Conservation (phyloP, 2,797 vertebrate genomes). For the Oophaga sylvatica region DNA sequence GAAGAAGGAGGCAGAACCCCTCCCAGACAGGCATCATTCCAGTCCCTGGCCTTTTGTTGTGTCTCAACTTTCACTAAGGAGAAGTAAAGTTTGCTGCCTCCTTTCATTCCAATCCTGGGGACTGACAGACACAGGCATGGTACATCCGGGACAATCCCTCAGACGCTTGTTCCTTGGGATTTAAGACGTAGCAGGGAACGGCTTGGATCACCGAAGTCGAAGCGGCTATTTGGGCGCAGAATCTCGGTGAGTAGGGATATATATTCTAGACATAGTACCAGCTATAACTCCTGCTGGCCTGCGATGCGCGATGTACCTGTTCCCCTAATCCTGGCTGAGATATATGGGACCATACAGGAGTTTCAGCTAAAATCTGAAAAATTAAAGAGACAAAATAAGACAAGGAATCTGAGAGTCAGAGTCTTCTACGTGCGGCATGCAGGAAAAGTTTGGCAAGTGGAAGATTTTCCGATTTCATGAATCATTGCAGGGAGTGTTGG, state of each 20-base stretch:
- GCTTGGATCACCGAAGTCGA: conserved; percentile 9
- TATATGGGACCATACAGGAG: background rate
- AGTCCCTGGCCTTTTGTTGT: conserved; percentile 61
- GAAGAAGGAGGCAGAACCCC: conserved; percentile 44
- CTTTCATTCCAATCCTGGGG: background rate
- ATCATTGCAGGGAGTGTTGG: background rate
- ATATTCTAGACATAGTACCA: background rate
- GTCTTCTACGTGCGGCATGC: background rate
- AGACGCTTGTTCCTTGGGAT: conserved; percentile 12
- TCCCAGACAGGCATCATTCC: conserved; percentile 53
- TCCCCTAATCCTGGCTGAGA: background rate
- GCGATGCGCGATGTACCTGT: background rate
- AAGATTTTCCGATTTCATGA: conserved; percentile 12
- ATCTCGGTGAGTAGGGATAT: conserved; percentile 42
- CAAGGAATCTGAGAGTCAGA: background rate
- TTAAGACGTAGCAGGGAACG: background rate
- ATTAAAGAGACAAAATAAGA: background rate
- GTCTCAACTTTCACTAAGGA: conserved; percentile 60
- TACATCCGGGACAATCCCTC: background rate
- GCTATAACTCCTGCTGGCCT: background rate
- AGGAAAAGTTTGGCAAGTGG: conserved; percentile 4
- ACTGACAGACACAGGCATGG: conserved; percentile 43
- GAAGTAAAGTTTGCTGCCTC: conserved; percentile 43
- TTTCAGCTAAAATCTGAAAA: background rate
- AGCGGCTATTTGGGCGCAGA: background rate